Base-by-base conservation (phyloP, 2,888 invertebrate species). In the Ectropis crepuscularia region DNA sequence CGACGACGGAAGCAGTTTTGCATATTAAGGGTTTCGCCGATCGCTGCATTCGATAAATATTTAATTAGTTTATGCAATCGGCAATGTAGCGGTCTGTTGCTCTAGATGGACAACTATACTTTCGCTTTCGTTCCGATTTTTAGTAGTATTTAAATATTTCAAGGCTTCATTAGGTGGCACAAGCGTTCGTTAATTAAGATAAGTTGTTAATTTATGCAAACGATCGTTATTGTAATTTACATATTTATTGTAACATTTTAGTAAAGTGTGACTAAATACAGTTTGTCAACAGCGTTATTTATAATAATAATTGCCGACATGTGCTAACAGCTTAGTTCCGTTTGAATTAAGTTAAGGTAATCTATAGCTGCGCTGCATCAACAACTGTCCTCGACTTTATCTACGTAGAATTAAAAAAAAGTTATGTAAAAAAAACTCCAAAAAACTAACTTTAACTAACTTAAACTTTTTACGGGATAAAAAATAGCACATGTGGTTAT, bases 11-110 rank as follows among this genome's bases (percentile, higher is more conserved):
- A 80, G 75, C 76, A 74, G 74, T 74, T 84, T 83, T 79, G 77
- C 82, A 83, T 84, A 82, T 79, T 78, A 81, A 83, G 76, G 79
- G 81, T 78, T 81, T 74, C 73, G 72, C 73, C 74, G 74, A 75
- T 75, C 70, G 71, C 71, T 62, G 67, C 73, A 64, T 73, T 70
- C 66, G 73, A 74, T 81, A 77, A 75, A 77, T 80, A 76, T 78
- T 74, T 78, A 78, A 80, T 80, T 78, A 74, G 70, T 71, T 76
- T 67, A 65, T 58, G 66, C 68, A 65, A 68, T 62, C 42, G 42
- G 43, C 64, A 64, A 63, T 60, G 60, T 63, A 62, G 57, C 61
- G 64, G 63, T 48, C 63, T 48, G 59, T 59, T 65, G 60, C 64
- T 61, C 53, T 60, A 63, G 63, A 63, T 70, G 64, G 63, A 67